Conservation (phyloP, 2,888 invertebrate species). For the Sepiola atlantica region DNA sequence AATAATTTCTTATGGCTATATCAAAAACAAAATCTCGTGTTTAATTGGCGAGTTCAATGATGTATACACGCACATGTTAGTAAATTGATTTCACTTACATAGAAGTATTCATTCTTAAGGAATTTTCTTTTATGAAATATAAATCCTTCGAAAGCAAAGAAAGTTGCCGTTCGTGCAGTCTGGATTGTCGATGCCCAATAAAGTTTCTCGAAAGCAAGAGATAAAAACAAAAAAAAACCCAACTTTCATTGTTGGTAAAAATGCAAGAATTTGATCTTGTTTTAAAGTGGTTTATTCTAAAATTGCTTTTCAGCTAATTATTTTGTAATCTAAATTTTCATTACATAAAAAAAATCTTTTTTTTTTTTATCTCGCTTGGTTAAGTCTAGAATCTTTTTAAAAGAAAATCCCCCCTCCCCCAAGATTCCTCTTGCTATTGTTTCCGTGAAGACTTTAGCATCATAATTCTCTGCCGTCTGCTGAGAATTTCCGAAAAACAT, state of each 20-base stretch:
- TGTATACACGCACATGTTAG: background rate
- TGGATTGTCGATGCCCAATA: background rate
- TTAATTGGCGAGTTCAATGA: background rate
- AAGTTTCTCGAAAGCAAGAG: background rate
- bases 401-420: too few relatives aligned
- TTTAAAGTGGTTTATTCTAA: background rate
- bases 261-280: background rate
- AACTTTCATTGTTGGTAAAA: background rate
- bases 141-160: background rate
- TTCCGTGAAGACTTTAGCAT: background rate
- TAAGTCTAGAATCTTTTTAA: background rate
- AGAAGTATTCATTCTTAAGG: background rate
- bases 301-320: background rate
- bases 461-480: background rate
- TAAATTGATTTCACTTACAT: background rate
- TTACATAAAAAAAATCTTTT: background rate
- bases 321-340: background rate
- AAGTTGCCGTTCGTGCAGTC: background rate
- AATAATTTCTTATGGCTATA: background rate
- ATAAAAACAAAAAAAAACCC: background rate
- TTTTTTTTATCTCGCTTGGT: background rate
- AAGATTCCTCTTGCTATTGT: background rate
- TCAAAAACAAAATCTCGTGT: background rate
- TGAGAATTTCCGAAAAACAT: background rate
- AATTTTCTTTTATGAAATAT: background rate